Evolutionary conservation across 2,888 invertebrate genomes (phyloP), one percentile per base, ranked within the genome.

Genomic region (Eupithecia centaureata): DNA sequence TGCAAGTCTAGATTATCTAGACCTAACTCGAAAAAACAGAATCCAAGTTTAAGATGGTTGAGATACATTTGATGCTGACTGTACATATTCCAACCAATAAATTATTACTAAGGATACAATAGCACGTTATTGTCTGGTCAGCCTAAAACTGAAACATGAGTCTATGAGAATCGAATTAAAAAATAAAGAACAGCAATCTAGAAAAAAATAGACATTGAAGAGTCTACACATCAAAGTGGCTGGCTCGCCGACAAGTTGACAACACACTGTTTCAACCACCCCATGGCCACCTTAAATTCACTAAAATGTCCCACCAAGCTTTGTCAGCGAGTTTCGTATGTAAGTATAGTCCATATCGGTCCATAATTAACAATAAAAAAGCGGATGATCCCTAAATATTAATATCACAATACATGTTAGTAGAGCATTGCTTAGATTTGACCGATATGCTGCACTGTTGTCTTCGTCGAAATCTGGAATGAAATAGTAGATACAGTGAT

Each of bases 381-480:
- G 78, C 61, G 81, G 73, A 74, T 76, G 61, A 72, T 76, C 70
- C 75, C 78, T 81, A 59, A 73, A 66, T 68, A 79, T 73, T 75
- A 79, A 77, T 77, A 84, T 76, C 74, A 84, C 77, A 72, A 81
- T 79, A 73, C 72, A 82, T 71, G 85, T 56, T 70, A 86, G 69
- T 63, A 81, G 74, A 79, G 80, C 61, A 68, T 75, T 73, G 70
- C 78, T 80, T 71, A 79, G 70, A 70, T 81, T 81, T 63, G 68
- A 77, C 59, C 75, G 70, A 70, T 76, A 75, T 71, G 88, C 86
- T 54, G 87, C 80, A 76, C 81, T 89, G 30, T 85, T 84, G 47
- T 84, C 82, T 63, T 86, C 88, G 35, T 86, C 87, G 65, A 87
- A 87, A 82, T 87, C 92, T 92, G 90, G 67, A 84, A 88, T 71